Base-by-base conservation (phyloP, 2,888 invertebrate species). In the Colostygia pectinataria region DNA sequence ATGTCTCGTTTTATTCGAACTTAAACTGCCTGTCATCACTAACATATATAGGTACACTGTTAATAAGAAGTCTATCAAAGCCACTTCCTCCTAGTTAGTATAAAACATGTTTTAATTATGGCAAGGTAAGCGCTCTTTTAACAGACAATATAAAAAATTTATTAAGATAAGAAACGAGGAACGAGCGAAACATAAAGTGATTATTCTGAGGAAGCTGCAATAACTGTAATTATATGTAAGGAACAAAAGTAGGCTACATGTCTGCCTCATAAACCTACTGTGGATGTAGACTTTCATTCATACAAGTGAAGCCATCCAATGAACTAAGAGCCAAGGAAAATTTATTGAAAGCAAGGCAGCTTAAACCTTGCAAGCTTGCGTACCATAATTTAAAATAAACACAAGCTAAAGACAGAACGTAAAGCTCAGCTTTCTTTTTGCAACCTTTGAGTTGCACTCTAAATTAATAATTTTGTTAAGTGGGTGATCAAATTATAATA, bases 131-230 rank as follows among this genome's bases (percentile, higher is more conserved):
- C 45, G 44, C 29, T 39, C 23, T 49, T 51, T 54, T 42, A 58
- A 25, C 39, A 48, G 39, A 57, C 51, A 55, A 51, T 57, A 39
- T 42, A 32, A 43, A 51, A 59, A 63, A 61, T 61, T 49, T 32
- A 34, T 52, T 48, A 44, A 54, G 56, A 52, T 61, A 66, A 66
- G 56, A 69, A 73, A 66, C 47, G 61, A 59, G 64, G 61, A 65
- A 65, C 60, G 36, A 29, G 31, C 37, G 40, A 50, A 31, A 32
- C 42, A 41, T 41, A 46, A 60, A 57, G 24, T 25, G 37, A 18
- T 49, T 5, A 46, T 50, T 56, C 44, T 34, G 51, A 41, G 50
- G 54, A 55, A 61, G 53, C 38, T 50, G 33, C 43, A 56, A 55
- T 49, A 15, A 54, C 48, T 46, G 46, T 44, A 43, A 60, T 55